A percentile compares a stretch with the other conserved stretches of the same genome.
phyloP scores from a whole-genome alignment of 2,113 vertebrate genomes.

The Microtus pennsylvanicus region DNA sequence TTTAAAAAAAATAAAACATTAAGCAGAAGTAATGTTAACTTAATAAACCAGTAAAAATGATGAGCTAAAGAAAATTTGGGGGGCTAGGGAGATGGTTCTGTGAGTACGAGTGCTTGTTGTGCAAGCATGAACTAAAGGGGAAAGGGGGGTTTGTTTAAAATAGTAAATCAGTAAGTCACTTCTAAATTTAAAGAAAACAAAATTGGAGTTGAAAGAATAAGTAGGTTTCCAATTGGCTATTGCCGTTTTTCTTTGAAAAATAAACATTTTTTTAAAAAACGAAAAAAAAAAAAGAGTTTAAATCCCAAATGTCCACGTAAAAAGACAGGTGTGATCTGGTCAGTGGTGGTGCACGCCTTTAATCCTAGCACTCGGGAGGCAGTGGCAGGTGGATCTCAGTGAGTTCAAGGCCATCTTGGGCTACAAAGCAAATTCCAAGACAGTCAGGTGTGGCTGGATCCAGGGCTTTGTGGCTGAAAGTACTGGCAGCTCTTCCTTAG shows the following conservation, averaged over 20 bases:
- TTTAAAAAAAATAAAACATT: no score
- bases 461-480: not conserved
- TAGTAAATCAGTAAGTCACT: slow-evolving; percentile 87
- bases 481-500: not conserved
- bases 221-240: slow-evolving; percentile 90
- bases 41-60: not conserved
- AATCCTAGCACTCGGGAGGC: no score
- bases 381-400: no score
- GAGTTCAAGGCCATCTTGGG: no score
- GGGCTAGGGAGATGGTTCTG: not conserved
- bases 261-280: slow-evolving; percentile 90
- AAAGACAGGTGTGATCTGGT: not conserved
- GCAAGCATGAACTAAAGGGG: slow-evolving; percentile 81
- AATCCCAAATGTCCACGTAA: not conserved
- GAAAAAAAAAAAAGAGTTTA: not conserved
- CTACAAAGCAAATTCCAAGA: no score
- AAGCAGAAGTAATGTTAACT: not conserved
- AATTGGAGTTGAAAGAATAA: slow-evolving; percentile 89
- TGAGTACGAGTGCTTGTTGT: not conserved
- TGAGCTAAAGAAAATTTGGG: not conserved
- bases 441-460: not conserved
- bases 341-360: no score
- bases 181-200: slow-evolving; percentile 90
- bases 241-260: slow-evolving; percentile 90
- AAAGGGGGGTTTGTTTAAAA: slow-evolving; percentile 88